These are phyloP conservation scores for Periparus ater DNA, from an alignment of 2,797 vertebrate species.

Conservation along the genomic window DNA sequence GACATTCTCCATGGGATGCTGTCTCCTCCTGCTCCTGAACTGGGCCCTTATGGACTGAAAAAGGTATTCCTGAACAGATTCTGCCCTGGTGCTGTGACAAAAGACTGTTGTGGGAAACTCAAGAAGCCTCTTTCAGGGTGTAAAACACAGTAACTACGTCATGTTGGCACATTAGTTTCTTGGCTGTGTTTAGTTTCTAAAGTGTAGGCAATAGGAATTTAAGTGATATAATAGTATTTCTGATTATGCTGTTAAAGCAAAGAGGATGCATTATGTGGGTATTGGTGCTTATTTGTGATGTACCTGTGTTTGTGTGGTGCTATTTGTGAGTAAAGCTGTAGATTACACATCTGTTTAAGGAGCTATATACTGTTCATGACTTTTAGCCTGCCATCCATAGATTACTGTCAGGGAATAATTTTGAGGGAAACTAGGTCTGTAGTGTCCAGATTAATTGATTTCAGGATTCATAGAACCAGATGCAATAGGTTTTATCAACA, in stretches of 20 bases:
- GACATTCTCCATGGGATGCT: background rate
- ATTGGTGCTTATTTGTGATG: constrained; percentile 52
- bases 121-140: constrained; percentile 7
- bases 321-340: constrained; percentile 54
- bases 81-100: constrained; percentile 15
- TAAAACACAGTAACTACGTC: background rate
- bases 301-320: constrained; percentile 39
- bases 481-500: constrained; percentile 6
- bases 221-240: constrained; percentile 13
- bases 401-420: constrained; percentile 1
- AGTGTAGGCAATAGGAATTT: constrained; percentile 41
- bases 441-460: background rate
- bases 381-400: constrained; percentile 20
- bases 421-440: background rate
- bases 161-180: constrained; percentile 22
- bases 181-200: constrained; percentile 33
- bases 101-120: background rate
- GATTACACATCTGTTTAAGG: constrained; percentile 41
- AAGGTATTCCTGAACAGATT: background rate
- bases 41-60: background rate
- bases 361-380: background rate
- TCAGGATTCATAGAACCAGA: constrained; percentile 9
- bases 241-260: constrained; percentile 47
- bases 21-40: background rate
- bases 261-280: constrained; percentile 34